phyloP scores from a whole-genome alignment of 2,113 vertebrate genomes.

The Cranoglanis bouderius region DNA sequence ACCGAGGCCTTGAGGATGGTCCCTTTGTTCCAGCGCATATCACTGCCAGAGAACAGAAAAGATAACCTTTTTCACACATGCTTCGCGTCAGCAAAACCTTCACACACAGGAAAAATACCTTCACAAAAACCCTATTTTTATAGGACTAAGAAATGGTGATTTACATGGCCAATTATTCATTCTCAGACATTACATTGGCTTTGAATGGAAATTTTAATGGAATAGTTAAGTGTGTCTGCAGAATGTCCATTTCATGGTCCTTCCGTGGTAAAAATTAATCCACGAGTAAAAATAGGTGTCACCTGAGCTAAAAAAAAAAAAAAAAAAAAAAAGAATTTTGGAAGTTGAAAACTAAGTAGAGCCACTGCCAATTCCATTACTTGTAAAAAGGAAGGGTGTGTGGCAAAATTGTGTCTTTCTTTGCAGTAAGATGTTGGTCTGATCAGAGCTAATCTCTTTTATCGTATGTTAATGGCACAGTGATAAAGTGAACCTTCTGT shows the following conservation, averaged over 20 bases:
- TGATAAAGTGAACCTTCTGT: slow-evolving; percentile 66
- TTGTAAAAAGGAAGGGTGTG: slow-evolving; percentile 64
- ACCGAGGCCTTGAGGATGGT: slow-evolving; percentile 99
- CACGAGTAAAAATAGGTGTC: slow-evolving; percentile 95
- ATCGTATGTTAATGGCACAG: slow-evolving; percentile 69
- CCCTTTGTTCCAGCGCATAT: slow-evolving; percentile 99
- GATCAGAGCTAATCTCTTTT: slow-evolving; percentile 73
- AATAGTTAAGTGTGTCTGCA: slow-evolving; percentile 91
- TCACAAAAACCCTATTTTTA: slow-evolving; percentile 80
- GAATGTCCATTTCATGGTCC: slow-evolving; percentile 81
- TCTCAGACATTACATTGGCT: slow-evolving; percentile 91
- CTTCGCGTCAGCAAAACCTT: slow-evolving; percentile 91
- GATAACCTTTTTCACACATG: slow-evolving; percentile 90
- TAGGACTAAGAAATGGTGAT: slow-evolving; percentile 96
- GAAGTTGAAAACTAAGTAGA: slow-evolving; percentile 67
- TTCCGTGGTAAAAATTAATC: slow-evolving; percentile 98
- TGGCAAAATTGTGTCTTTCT: slow-evolving; percentile 70
- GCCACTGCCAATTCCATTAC: slow-evolving; percentile 72
- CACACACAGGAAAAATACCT: slow-evolving; percentile 73
- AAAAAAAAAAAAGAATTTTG: slow-evolving; percentile 54
- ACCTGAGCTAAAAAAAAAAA: slow-evolving; percentile 68
- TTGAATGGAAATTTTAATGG: slow-evolving; percentile 99
- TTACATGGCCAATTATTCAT: slow-evolving; percentile 97
- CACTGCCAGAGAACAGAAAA: slow-evolving; percentile 81
- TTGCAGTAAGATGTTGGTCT: slow-evolving; percentile 66